A percentile compares a stretch with the other conserved stretches of the same genome.
phyloP scores from a whole-genome alignment of 2,113 vertebrate species.

The Notiomystis cincta region DNA sequence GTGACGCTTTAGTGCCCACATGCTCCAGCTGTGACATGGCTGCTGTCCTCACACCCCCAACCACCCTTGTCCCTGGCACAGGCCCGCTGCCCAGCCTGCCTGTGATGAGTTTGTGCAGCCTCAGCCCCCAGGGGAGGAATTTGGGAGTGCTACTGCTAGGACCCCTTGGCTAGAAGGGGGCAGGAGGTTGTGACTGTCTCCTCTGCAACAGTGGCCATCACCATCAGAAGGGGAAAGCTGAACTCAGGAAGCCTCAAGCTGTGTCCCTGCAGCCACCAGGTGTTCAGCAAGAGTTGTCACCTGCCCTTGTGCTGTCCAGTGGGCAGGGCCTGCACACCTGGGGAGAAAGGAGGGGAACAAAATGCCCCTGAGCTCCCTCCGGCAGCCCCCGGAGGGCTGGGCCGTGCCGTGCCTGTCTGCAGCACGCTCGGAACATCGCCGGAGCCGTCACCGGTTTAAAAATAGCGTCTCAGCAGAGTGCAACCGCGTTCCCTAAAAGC shows the following conservation, averaged over 20 bases:
- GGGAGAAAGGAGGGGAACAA: background rate
- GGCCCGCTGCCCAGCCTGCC: background rate
- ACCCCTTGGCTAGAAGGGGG: background rate
- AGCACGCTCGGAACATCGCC: background rate
- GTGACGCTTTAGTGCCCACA: background rate
- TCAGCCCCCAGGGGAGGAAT: background rate
- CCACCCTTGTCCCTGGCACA: background rate
- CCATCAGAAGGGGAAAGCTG: fast-evolving
- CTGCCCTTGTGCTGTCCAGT: fast-evolving
- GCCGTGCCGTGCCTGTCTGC: background rate
- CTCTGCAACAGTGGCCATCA: background rate
- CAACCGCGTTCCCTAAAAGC: conserved; percentile 39
- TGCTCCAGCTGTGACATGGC: background rate
- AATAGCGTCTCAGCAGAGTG: conserved; percentile 46
- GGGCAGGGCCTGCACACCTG: background rate
- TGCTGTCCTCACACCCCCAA: fast-evolving
- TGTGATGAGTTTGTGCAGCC: background rate
- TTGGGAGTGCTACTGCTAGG: background rate
- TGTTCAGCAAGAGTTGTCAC: background rate
- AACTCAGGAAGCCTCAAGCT: background rate
- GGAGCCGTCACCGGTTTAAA: conserved; percentile 33
- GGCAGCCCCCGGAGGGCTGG: background rate
- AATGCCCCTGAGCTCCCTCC: background rate
- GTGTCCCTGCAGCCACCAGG: fast-evolving
- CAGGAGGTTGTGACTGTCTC: too few species aligned